phyloP scores from a whole-genome alignment of 2,797 vertebrate genomes.

The Spea hammondii region DNA sequence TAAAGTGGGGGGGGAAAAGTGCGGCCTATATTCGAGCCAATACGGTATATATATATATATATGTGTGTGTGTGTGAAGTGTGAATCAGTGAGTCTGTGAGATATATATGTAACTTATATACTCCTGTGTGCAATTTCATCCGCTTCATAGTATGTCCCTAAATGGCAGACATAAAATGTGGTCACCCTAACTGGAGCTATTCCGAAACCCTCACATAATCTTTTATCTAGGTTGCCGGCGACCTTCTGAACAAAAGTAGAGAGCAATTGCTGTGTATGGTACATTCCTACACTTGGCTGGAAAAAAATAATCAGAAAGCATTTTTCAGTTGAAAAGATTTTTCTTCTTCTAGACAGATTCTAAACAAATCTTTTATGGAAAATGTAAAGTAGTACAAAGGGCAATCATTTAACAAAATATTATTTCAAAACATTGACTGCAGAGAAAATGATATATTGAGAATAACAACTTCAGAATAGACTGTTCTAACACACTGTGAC shows the following conservation, averaged over 20 bases:
- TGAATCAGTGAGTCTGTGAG: too few species aligned
- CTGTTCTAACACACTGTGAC: conserved; percentile 29
- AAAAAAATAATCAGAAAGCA: conserved; percentile 19
- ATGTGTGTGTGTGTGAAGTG: too few species aligned
- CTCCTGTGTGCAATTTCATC: too few species aligned
- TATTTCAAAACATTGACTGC: conserved; percentile 41
- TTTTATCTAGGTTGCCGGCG: background rate
- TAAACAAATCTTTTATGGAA: conserved; percentile 33
- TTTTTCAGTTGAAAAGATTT: conserved; percentile 21
- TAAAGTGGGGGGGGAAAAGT: too few species aligned
- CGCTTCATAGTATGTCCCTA: too few species aligned
- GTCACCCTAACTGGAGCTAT: too few species aligned
- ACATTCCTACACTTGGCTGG: background rate
- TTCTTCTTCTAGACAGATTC: conserved; percentile 28
- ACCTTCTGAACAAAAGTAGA: background rate
- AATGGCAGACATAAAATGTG: too few species aligned
- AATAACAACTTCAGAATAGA: conserved; percentile 38
- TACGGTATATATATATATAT: too few species aligned
- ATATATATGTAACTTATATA: too few species aligned
- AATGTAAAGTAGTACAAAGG: conserved; percentile 35
- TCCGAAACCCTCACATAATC: background rate
- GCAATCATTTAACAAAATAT: conserved; percentile 39
- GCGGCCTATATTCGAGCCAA: too few species aligned
- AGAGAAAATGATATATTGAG: conserved; percentile 22
- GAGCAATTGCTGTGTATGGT: background rate